Conservation (phyloP, 2,797 vertebrate species). For the Xenentodon cancila region DNA sequence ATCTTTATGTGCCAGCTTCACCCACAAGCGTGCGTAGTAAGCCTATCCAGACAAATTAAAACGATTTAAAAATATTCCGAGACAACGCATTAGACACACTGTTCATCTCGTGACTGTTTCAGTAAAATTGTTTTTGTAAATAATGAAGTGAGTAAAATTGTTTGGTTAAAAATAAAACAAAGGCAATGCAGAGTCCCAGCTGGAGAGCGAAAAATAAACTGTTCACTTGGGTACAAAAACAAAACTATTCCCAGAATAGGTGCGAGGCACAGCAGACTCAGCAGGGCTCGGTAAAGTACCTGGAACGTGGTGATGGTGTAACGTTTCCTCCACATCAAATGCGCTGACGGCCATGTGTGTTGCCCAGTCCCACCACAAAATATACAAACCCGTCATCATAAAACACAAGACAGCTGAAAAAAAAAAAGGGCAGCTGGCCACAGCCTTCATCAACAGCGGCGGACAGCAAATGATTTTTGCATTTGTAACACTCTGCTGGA, state of each 20-base stretch:
- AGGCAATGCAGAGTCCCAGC: constrained; percentile 12
- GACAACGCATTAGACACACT: constrained; percentile 1
- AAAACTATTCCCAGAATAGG: constrained; percentile 60
- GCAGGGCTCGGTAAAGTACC: constrained; percentile 72
- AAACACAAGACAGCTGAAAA: constrained; percentile 61
- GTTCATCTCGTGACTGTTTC: constrained; percentile 26
- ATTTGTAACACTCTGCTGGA: constrained; percentile 60
- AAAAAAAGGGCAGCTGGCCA: constrained; percentile 31
- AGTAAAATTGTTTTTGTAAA: constrained; percentile 23
- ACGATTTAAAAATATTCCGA: constrained; percentile 27
- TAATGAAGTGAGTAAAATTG: constrained; percentile 23
- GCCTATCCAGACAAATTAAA: constrained; percentile 31
- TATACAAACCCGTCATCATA: constrained; percentile 68
- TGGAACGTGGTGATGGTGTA: constrained; percentile 48
- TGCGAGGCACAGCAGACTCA: constrained; percentile 49
- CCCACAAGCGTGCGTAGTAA: constrained; percentile 36
- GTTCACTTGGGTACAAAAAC: constrained; percentile 55
- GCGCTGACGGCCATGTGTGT: constrained; percentile 29
- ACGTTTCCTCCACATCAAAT: constrained; percentile 65
- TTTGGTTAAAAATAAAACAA: constrained; percentile 19
- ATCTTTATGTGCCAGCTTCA: constrained; percentile 8
- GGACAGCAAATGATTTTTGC: constrained; percentile 64
- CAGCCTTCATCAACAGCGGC: constrained; percentile 63
- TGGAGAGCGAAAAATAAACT: constrained; percentile 44
- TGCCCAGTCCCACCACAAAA: constrained; percentile 69